Evolutionary conservation across 1,140 invertebrate genomes (phyloP), one percentile per base, ranked within the genome.

Genomic region (Aculops lycopersici): DNA sequence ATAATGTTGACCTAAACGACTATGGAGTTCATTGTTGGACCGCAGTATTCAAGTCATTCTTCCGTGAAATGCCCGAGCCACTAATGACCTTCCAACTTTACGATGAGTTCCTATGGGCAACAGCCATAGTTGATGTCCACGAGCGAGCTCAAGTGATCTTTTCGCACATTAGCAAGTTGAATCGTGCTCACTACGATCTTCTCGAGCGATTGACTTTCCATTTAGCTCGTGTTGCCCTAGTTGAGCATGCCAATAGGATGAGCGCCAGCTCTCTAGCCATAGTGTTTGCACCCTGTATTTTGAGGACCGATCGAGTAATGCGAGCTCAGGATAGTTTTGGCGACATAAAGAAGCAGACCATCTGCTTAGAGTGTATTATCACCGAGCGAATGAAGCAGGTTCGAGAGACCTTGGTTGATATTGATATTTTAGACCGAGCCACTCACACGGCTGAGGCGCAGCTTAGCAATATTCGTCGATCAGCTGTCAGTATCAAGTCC

Each of bases 161-260:
- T 21, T 42, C 40, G 17, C 48, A 47, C 47, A 58, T 92, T 41
- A 78, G 78, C 48, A 78, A 83, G 55, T 55, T 94, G 37, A 83
- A 83, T 1, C 72, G 74, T 51, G 62, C 70, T 0, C 86, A 92
- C 57, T 80, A 76, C 54, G 74, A 83, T 56, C 61, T 92, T 24
- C 72, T 88, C 60, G 81, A 90, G 56, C 63, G 84, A 45, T 56
- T 94, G 36, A 74, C 88, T 50, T 88, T 88, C 51, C 84, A 94
- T 59, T 57, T 94, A 46, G 78, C 81, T 1, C 66, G 67, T 46
- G 76, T 88, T 1, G 77, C 78, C 0, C 58, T 72, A 15, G 70
- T 79, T 49, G 80, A 88, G 58, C 64, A 75, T 21, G 70, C 71
- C 42, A 92, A 90, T 58, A 68, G 77, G 43, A 94, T 94, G 84